These are phyloP conservation scores for Hyaena hyaena DNA, from an alignment of 2,113 vertebrate species.

Conservation along the genomic window DNA sequence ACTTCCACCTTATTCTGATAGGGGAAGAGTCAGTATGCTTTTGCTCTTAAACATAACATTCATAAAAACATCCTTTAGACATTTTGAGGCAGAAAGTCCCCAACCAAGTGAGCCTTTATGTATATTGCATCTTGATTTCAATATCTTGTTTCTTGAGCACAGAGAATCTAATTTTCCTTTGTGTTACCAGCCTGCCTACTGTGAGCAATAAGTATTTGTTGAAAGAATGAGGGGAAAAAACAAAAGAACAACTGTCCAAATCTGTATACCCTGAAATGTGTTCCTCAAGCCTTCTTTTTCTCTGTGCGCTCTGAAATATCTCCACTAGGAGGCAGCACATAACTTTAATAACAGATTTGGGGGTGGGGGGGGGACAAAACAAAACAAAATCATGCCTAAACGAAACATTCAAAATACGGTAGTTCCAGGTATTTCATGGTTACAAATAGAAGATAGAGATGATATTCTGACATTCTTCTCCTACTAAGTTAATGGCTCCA, in stretches of 20 bases:
- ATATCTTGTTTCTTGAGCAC: background rate
- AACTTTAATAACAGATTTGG: background rate
- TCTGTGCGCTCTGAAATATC: background rate
- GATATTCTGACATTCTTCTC: background rate
- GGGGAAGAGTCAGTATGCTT: background rate
- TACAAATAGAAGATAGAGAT: background rate
- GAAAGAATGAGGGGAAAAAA: background rate
- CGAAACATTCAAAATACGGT: background rate
- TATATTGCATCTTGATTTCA: background rate
- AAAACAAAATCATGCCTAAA: background rate
- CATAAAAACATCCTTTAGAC: background rate
- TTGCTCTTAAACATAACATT: background rate
- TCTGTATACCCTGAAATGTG: background rate
- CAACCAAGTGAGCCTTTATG: background rate
- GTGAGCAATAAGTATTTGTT: background rate
- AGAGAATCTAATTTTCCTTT: background rate
- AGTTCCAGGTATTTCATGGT: background rate
- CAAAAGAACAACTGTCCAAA: background rate
- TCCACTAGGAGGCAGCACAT: constrained; percentile 71
- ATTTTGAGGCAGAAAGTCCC: background rate
- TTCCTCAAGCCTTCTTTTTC: background rate
- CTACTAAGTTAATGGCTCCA: background rate
- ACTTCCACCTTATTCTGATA: background rate
- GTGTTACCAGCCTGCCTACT: background rate
- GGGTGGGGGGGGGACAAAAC: background rate